Evolutionary conservation across 1,140 invertebrate genomes (phyloP).

Genomic region (Augochlora pura): DNA sequence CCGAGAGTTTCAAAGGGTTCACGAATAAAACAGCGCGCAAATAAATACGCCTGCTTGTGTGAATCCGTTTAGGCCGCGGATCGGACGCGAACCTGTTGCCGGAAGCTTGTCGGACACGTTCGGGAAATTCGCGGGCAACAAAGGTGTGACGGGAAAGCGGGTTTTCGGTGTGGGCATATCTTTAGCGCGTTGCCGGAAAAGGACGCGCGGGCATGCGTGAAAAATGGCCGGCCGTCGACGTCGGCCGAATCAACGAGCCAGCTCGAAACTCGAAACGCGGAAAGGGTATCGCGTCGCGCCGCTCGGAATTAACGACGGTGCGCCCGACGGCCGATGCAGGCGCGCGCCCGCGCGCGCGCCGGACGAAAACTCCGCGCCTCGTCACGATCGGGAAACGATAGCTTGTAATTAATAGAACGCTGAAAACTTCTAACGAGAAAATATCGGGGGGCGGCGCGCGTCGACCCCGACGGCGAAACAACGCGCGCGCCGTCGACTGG

Average conservation of each 20-base stretch:
- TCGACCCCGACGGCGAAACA: neutral
- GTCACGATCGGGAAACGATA: conserved; percentile 36
- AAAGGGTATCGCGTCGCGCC: neutral
- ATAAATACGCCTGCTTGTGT: too few relatives aligned
- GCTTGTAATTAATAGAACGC: conserved; percentile 56
- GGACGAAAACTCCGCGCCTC: conserved; percentile 31
- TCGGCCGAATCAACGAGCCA: conserved; percentile 53
- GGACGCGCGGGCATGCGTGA: conserved; percentile 42
- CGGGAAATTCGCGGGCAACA: too few relatives aligned
- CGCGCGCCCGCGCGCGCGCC: too few relatives aligned
- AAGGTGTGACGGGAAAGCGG: too few relatives aligned
- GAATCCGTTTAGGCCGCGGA: too few relatives aligned
- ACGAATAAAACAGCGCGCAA: too few relatives aligned
- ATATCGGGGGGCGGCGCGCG: conserved; percentile 9
- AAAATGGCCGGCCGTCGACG: conserved; percentile 46
- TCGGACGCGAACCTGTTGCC: too few relatives aligned
- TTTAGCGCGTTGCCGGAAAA: conserved; percentile 8
- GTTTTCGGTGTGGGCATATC: too few relatives aligned
- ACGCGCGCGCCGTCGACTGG: neutral
- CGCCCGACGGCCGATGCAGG: neutral
- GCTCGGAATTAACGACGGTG: conserved; percentile 33
- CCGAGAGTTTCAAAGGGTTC: too few relatives aligned
- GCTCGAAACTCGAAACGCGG: neutral
- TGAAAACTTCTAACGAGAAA: conserved; percentile 41
- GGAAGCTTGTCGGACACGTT: too few relatives aligned